Base-by-base conservation (phyloP, 2,113 vertebrate genomes). In the Pelecanus crispus region DNA sequence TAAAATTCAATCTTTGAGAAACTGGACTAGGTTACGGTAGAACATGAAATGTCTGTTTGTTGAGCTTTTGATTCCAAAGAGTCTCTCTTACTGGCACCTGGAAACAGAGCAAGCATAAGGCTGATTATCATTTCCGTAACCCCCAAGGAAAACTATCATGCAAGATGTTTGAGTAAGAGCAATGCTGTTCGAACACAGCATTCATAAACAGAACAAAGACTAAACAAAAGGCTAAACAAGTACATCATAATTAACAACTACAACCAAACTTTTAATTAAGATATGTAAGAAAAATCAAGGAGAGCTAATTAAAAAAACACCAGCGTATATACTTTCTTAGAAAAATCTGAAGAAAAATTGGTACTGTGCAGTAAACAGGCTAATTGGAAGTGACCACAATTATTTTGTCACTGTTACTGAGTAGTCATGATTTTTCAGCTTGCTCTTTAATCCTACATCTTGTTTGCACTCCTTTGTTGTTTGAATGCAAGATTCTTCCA, bases 131-230 rank as follows among this genome's bases (percentile, higher is more conserved):
- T 95, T 94, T 92, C 82, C 14, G 3, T 96, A 97, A 96, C 80
- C 96, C 96, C 94, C 87, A 94, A 94, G 94, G 96, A 94, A 96
- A 96, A 96, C 86, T 58, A 90, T 59, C 92, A 21, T 88, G 95
- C 95, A 95, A 97, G 92, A 96, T 91, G 91, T 87, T 34, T 82
- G 88, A 92, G 94, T 92, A 96, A 95, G 91, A 95, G 90, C 87
- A 94, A 38, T 29, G 90, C 71, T 78, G 86, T 94, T 96, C 4
- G n/a, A 94, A 94, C 40, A 83, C 93, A 94, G 91, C 86, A 95
- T 96, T 94, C 93, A 95, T 77, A 94, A 95, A 96, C 92, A 95
- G 95, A 97, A 95, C 92, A 96, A 95, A 97, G 88, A 84, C 91
- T 88, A 92, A 94, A 95, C 88, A 95, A 94, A 95, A 94, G 81